phyloP scores from a whole-genome alignment of 2,888 invertebrate genomes.

The Eumacrocentrus americanus region DNA sequence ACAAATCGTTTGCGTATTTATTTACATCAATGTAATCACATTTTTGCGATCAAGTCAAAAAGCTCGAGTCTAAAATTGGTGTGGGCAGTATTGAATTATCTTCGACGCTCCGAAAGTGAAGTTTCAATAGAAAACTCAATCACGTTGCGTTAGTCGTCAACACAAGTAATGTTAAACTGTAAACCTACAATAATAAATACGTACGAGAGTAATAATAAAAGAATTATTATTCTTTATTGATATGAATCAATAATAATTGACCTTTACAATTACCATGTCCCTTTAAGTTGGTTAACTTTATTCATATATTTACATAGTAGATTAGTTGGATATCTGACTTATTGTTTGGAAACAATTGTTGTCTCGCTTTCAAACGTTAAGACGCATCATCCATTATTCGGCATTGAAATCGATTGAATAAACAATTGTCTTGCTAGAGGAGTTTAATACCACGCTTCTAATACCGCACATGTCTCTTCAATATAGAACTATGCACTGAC shows the following conservation, averaged over 20 bases:
- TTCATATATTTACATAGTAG: background rate
- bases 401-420: slow-evolving; percentile 16
- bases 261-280: too few relatives aligned
- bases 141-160: background rate
- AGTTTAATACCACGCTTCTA: slow-evolving; percentile 10
- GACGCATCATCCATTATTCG: slow-evolving; percentile 14
- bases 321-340: background rate
- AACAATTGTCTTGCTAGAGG: background rate
- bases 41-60: too few relatives aligned
- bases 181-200: too few relatives aligned
- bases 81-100: too few relatives aligned
- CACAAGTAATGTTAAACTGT: background rate
- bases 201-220: background rate
- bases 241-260: too few relatives aligned
- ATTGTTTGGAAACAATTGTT: slow-evolving; percentile 7
- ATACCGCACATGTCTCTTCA: slow-evolving; percentile 11
- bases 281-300: background rate
- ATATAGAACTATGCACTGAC: background rate
- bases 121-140: background rate
- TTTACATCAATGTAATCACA: background rate
- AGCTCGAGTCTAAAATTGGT: too few relatives aligned
- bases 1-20: background rate
- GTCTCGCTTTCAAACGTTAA: slow-evolving; percentile 3
- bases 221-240: background rate
- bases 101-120: too few relatives aligned